Evolutionary conservation across 2,797 vertebrate species (phyloP).

Genomic region (Takifugu ocellatus): DNA sequence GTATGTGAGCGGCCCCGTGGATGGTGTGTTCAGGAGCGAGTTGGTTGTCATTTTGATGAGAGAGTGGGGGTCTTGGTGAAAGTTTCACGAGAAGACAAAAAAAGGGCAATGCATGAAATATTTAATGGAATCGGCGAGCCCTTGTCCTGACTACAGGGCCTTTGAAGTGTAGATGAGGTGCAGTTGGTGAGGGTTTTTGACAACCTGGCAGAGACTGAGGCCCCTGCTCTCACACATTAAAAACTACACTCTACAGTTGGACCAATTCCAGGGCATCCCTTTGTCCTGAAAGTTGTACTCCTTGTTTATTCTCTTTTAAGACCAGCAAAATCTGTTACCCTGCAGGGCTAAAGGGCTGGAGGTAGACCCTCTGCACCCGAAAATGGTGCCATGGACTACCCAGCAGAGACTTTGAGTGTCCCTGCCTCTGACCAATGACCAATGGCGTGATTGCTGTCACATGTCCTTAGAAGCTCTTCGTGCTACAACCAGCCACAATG

Average conservation of each 20-base stretch:
- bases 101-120: constrained; percentile 30
- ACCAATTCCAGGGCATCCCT: constrained; percentile 32
- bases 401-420: constrained; percentile 18
- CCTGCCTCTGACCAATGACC: constrained; percentile 4
- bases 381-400: constrained; percentile 24
- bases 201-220: constrained; percentile 33
- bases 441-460: constrained; percentile 28
- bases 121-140: constrained; percentile 32
- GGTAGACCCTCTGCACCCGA: constrained; percentile 23
- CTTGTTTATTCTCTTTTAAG: constrained; percentile 44
- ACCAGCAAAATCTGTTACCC: constrained; percentile 44
- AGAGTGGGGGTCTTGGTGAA: constrained; percentile 27
- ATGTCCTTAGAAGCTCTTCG: constrained; percentile 34
- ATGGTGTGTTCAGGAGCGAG: constrained; percentile 28
- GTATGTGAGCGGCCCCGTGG: constrained; percentile 12
- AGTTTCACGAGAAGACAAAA: constrained; percentile 41
- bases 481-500: not conserved
- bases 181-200: constrained; percentile 62
- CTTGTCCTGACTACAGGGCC: constrained; percentile 30
- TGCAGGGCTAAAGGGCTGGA: constrained; percentile 32
- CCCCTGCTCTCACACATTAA: constrained; percentile 39
- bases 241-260: constrained; percentile 53
- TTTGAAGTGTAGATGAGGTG: constrained; percentile 69
- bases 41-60: constrained; percentile 38
- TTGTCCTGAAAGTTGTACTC: constrained; percentile 36